Conservation (phyloP, 2,888 invertebrate genomes). For the Hemicrepidius hirtus region DNA sequence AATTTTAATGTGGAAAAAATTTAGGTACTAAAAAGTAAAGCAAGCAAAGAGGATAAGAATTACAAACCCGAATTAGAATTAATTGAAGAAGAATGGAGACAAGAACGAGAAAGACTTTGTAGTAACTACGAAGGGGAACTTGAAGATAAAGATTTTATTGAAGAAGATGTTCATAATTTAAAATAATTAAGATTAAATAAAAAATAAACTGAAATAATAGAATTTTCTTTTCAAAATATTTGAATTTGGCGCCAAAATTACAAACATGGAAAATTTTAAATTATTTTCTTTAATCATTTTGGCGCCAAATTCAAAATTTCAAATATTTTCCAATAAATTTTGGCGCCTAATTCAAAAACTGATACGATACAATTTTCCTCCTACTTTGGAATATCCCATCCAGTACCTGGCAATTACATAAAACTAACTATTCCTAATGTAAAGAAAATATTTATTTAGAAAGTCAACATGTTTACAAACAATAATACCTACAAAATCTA, state of each 20-base stretch:
- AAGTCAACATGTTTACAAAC: slow-evolving; percentile 68
- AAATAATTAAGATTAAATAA: slow-evolving; percentile 37
- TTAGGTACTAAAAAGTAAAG: slow-evolving; percentile 62
- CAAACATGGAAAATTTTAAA: too few relatives aligned
- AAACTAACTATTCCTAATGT: slow-evolving; percentile 34
- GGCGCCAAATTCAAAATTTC: too few relatives aligned
- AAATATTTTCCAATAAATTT: too few relatives aligned
- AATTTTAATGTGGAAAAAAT: too few relatives aligned
- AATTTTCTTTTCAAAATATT: too few relatives aligned
- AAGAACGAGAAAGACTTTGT: slow-evolving; percentile 56
- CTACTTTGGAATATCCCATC: too few relatives aligned
- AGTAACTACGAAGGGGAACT: slow-evolving; percentile 53
- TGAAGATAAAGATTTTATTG: slow-evolving; percentile 59
- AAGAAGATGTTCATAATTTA: slow-evolving; percentile 52
- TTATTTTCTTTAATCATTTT: too few relatives aligned
- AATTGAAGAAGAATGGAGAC: slow-evolving; percentile 63
- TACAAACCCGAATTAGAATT: slow-evolving; percentile 61
- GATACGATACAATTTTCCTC: too few relatives aligned
- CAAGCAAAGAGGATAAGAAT: slow-evolving; percentile 59
- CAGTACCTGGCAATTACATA: too few relatives aligned
- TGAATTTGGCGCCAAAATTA: too few relatives aligned
- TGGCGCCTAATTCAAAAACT: too few relatives aligned
- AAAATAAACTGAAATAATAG: too few relatives aligned
- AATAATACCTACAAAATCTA: slow-evolving; percentile 51
- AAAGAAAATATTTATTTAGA: slow-evolving; percentile 64